Conservation (phyloP, 2,797 vertebrate species). For the Cottoperca gobio region DNA sequence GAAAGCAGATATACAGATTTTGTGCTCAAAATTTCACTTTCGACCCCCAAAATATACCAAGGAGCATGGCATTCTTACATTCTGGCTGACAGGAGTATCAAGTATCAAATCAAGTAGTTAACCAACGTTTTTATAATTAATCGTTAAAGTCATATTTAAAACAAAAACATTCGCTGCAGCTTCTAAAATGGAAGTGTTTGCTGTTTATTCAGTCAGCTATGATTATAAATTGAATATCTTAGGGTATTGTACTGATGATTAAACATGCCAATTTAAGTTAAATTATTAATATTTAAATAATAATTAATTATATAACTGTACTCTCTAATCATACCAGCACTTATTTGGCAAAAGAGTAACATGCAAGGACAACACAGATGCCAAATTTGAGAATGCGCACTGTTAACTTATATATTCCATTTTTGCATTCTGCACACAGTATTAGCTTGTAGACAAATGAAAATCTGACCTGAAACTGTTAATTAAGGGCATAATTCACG, state of each 20-base stretch:
- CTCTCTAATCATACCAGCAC: neutral
- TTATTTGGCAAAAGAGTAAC: neutral
- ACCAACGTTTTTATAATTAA: neutral
- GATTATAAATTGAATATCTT: neutral
- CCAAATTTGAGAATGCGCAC: neutral
- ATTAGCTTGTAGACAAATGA: neutral
- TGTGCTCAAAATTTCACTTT: neutral
- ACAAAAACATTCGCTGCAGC: neutral
- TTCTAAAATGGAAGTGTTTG: neutral
- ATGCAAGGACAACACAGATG: neutral
- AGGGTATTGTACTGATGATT: neutral
- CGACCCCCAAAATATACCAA: neutral
- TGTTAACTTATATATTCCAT: neutral
- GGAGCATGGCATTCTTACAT: neutral
- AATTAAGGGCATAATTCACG: no score
- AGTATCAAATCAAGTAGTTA: no score
- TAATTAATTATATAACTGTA: neutral
- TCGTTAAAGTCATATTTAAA: neutral
- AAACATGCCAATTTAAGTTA: neutral
- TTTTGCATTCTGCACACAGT: no score
- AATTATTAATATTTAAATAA: neutral
- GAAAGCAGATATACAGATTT: neutral
- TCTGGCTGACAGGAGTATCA: neutral
- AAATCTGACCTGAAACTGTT: neutral
- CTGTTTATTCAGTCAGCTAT: neutral